Base-by-base conservation (phyloP, 2,797 vertebrate species). In the Ctenopoma multispine region DNA sequence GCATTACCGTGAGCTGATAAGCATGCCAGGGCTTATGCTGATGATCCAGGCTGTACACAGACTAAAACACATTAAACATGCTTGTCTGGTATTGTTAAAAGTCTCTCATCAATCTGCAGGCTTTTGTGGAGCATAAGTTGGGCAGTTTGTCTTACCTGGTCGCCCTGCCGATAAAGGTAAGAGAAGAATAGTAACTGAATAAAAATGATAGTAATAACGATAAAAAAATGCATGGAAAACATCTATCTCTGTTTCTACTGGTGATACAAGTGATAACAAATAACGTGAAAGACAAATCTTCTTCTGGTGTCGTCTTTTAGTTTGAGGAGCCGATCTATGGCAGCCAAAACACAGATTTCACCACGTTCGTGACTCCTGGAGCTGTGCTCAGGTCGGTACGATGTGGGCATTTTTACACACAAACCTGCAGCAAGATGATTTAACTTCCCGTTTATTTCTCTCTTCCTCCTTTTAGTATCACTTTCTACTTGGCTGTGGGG, bases 401-500 rank as follows among this genome's bases (percentile, higher is more conserved):
- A 12, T n/a, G 41, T 0, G 3, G 7, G 36, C 36, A 38, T 4
- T 38, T 38, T 38, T 38, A 38, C 27, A 29, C 27, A 29, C 29
- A 31, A 7, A 31, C 29, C 29, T 38, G 36, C 5, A 38, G 36
- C 36, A 38, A 13, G 36, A 11, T 4, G 36, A 31, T 31, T 31
- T 31, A 38, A 38, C 36, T 38, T 4, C 36, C 36, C 12, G 36
- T 38, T 38, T 38, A 38, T 38, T 38, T 38, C 36, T 38, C 21
- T 60, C 47, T 7, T 50, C 6, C 38, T 71, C 24, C 20, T 17
- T 31, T 53, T 3, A 95, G 95, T 36, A 95, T 95, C 79, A 94
- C 94, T 24, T 95, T 95, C 86, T 95, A 94, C 75, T 85, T 95
- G 89, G 95, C 95, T 0, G 90, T 95, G 70, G 95, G 95, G 3